Percentiles rank a stretch among this genome's conserved stretches.
phyloP scores from a whole-genome alignment of 2,113 vertebrate genomes.

The Empidonax traillii region DNA sequence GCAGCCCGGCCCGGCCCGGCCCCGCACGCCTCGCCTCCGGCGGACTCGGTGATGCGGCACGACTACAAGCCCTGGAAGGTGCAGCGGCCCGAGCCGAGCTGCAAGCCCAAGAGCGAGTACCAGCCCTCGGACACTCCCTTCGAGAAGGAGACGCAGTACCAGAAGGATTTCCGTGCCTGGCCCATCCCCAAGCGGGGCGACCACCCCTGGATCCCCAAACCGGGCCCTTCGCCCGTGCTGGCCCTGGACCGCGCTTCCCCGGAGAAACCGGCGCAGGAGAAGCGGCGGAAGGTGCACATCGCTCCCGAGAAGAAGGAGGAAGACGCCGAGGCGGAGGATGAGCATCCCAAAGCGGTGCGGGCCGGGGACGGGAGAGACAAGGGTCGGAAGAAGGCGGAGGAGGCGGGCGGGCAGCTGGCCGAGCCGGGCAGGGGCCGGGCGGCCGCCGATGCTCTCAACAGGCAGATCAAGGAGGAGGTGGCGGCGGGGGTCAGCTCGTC shows the following conservation, averaged over 20 bases:
- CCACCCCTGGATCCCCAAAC: constrained; percentile 95
- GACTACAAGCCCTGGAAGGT: constrained; percentile 94
- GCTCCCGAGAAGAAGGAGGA: background rate
- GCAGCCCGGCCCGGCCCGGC: background rate
- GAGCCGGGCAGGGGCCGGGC: constrained; percentile 78
- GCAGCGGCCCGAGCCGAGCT: constrained; percentile 88
- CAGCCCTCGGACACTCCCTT: constrained; percentile 90
- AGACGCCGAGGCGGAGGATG: background rate
- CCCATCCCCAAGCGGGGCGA: constrained; percentile 89
- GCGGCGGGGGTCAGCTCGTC: constrained; percentile 79
- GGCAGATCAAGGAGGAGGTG: constrained; percentile 90
- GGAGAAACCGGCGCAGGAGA: constrained; percentile 65
- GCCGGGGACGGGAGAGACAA: constrained; percentile 42
- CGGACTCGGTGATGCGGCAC: constrained; percentile 91
- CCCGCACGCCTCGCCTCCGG: constrained; percentile 6
- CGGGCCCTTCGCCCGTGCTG: constrained; percentile 52
- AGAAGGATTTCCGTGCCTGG: constrained; percentile 96
- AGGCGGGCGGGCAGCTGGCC: background rate
- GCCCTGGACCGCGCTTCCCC: background rate
- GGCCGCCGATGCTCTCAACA: constrained; percentile 86
- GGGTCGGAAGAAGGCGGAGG: constrained; percentile 36
- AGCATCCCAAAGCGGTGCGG: background rate
- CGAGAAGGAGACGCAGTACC: constrained; percentile 93
- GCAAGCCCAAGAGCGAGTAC: constrained; percentile 91
- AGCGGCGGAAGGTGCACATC: background rate